Base-by-base conservation (phyloP, 2,113 vertebrate genomes). In the Cryptotis parvus region DNA sequence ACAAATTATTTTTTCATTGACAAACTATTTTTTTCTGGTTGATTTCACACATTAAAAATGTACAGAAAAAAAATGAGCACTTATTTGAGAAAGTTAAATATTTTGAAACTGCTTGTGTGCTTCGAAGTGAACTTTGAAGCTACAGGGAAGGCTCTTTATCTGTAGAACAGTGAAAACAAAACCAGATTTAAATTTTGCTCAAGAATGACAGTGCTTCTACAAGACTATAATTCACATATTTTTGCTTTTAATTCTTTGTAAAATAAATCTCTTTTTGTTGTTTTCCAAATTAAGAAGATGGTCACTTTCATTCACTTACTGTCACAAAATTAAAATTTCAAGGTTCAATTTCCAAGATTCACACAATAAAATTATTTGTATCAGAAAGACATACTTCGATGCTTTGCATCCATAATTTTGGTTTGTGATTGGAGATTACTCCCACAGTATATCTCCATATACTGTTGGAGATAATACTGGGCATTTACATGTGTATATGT, bases 71-170 rank as follows among this genome's bases (percentile, higher is more conserved):
- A 43, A 37, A 39, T 83, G 6, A 6, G 45, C 14, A 10, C 9
- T 12, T 49, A 49, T 49, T 49, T 6, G 45, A 49, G 45, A 49
- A 49, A 49, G 7, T 76, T 72, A 12, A 79, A 43, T 29, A 24
- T 52, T 75, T 92, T 83, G 70, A 93, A 78, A 66, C n/a, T 70
- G 14, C 29, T 31, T 43, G 3, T 72, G 9, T 3, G 31, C 68
- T 92, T 86, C 29, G 9, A 81, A 78, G 26, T 31, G 29, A 9
- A 43, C 58, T 88, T 90, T 87, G 24, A 70, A 91, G 72, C n/a
- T 24, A 72, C 39, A 58, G 9, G 14, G 37, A 89, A 79, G 41
- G 45, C 41, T 83, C 72, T 83, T 75, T 45, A 43, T 72, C 49
- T 41, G 16, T 39, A 85, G 27, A 70, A 43, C 43, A 93, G 37